Percentiles rank a stretch among this genome's conserved stretches.
Evolutionary conservation across 2,113 vertebrate genomes (phyloP).

Genomic region (Callithrix jacchus): DNA sequence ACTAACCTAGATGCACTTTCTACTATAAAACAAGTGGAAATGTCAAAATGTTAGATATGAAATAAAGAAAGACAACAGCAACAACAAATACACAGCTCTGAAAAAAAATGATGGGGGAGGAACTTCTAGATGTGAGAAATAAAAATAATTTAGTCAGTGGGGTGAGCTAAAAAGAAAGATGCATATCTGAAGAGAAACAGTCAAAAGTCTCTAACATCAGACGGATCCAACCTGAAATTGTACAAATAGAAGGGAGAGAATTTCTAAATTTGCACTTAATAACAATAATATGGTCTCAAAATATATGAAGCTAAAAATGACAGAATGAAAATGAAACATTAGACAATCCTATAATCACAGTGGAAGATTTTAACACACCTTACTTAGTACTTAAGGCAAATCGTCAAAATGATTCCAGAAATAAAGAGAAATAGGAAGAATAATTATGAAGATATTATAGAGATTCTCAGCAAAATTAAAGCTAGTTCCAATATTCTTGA

Average conservation of each 20-base stretch:
- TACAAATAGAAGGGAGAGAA: neutral
- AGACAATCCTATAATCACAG: neutral
- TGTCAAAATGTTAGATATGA: neutral
- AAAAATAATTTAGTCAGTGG: neutral
- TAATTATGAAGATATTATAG: neutral
- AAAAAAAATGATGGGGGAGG: neutral
- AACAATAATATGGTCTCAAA: neutral
- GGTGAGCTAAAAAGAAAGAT: neutral
- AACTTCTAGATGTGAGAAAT: neutral
- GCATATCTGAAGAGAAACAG: neutral
- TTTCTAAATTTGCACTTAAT: neutral
- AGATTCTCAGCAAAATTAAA: neutral
- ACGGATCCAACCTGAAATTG: neutral
- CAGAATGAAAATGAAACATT: neutral
- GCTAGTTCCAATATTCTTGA: neutral
- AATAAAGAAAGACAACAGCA: neutral
- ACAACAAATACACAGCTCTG: neutral
- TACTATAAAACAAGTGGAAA: neutral
- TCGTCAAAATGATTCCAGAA: neutral
- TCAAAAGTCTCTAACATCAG: neutral
- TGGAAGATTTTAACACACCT: neutral
- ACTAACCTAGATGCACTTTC: neutral
- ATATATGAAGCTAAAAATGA: neutral
- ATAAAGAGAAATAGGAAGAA: neutral
- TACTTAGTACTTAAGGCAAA: neutral